These are phyloP conservation scores for Myiotriccus ornatus DNA, from an alignment of 2,797 vertebrate genomes.

Conservation along the genomic window DNA sequence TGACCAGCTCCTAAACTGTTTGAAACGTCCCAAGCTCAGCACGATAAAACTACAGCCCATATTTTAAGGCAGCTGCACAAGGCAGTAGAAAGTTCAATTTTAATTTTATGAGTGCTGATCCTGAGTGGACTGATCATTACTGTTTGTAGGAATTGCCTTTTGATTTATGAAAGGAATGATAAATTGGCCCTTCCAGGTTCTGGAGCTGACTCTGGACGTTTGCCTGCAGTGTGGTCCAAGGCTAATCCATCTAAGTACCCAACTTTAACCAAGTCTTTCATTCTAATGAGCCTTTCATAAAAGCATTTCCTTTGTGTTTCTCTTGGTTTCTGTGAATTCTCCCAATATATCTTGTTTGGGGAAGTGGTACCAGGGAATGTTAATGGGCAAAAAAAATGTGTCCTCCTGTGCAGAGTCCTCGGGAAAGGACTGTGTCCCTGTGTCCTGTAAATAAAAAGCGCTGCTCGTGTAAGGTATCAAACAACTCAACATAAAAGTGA, in stretches of 20 bases:
- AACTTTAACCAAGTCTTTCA: not conserved
- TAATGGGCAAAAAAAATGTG: not conserved
- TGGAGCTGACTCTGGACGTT: not conserved
- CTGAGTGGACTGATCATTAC: not conserved
- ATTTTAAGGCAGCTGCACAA: not conserved
- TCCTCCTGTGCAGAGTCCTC: not conserved
- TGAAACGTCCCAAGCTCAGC: not conserved
- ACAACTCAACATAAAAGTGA: not conserved
- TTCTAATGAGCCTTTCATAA: not conserved
- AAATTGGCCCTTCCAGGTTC: not conserved
- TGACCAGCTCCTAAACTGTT: not conserved
- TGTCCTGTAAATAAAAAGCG: not conserved
- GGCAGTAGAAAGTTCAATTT: not conserved
- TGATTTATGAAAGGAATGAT: slow-evolving; percentile 8
- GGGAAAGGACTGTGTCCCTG: not conserved
- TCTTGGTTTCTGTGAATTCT: not conserved
- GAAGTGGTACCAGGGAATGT: not conserved
- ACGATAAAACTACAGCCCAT: not conserved
- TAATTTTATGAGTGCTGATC: not conserved
- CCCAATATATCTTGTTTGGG: not conserved
- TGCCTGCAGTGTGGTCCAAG: not conserved
- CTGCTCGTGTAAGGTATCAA: not conserved
- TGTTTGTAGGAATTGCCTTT: not conserved
- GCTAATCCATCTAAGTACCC: not conserved
- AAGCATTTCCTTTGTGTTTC: not conserved